phyloP scores from a whole-genome alignment of 2,888 invertebrate genomes.

The Drosophila kambysellisi region DNA sequence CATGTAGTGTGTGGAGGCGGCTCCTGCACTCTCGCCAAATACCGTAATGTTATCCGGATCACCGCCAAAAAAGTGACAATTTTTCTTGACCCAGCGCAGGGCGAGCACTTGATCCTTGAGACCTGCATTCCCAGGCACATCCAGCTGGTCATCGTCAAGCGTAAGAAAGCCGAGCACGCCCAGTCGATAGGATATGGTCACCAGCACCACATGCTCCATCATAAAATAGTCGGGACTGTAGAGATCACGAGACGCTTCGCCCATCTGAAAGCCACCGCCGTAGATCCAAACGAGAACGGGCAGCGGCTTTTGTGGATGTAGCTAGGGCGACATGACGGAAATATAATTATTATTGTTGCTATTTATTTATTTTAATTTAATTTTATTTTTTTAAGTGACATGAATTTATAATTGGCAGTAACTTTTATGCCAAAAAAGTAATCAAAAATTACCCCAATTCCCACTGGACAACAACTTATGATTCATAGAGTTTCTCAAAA shows the following conservation, averaged over 20 bases:
- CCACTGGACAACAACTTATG: not conserved
- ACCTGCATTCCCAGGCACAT: slow-evolving; percentile 86
- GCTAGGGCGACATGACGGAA: slow-evolving; percentile 43
- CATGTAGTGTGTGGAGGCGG: slow-evolving; percentile 85
- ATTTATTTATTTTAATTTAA: not conserved
- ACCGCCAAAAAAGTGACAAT: slow-evolving; percentile 86
- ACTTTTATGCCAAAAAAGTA: not conserved
- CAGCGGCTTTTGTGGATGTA: slow-evolving; percentile 77
- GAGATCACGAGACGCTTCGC: slow-evolving; percentile 84
- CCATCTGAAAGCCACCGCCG: slow-evolving; percentile 86
- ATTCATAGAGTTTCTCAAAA: not conserved
- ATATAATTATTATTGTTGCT: not conserved
- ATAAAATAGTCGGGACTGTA: slow-evolving; percentile 86
- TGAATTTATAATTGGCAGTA: not conserved
- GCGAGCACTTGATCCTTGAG: slow-evolving; percentile 86
- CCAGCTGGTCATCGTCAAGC: slow-evolving; percentile 85
- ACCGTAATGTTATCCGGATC: slow-evolving; percentile 86
- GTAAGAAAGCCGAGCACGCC: slow-evolving; percentile 86
- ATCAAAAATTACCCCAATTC: not conserved
- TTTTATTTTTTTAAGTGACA: not conserved
- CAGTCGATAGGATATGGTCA: slow-evolving; percentile 86
- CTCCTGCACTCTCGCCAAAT: slow-evolving; percentile 87
- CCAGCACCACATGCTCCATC: slow-evolving; percentile 85
- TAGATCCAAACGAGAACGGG: slow-evolving; percentile 86
- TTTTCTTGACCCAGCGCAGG: slow-evolving; percentile 86